A percentile compares a stretch with the other conserved stretches of the same genome.
Evolutionary conservation across 2,113 vertebrate genomes (phyloP).

Genomic region (Tiliqua scincoides): DNA sequence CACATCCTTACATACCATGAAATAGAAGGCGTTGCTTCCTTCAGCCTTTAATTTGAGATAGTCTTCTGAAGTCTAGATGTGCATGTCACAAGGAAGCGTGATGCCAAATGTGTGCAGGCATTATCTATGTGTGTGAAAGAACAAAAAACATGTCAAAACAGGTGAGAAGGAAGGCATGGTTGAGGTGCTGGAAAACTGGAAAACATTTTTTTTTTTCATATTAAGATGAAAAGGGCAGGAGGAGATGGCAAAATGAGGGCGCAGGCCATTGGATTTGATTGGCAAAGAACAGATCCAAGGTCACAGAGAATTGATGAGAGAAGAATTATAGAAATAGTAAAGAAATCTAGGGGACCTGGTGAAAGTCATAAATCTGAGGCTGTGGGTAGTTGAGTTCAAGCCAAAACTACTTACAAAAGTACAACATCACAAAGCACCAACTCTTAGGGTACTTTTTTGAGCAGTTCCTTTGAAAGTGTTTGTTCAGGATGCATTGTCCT

Average conservation of each 20-base stretch:
- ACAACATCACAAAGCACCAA: background rate
- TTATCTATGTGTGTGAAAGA: background rate
- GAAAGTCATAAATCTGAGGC: background rate
- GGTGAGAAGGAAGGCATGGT: background rate
- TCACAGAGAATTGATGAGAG: background rate
- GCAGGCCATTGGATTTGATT: background rate
- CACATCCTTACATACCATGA: background rate
- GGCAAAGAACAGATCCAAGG: background rate
- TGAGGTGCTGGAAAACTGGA: background rate
- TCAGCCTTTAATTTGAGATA: background rate
- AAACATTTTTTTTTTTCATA: conserved; percentile 5
- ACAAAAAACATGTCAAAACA: background rate
- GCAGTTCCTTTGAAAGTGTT: background rate
- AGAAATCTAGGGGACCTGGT: background rate
- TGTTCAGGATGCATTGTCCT: background rate
- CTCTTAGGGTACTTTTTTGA: background rate
- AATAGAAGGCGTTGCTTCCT: background rate
- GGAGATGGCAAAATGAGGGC: background rate
- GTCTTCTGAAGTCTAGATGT: background rate
- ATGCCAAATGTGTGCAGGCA: background rate
- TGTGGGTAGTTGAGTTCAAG: background rate
- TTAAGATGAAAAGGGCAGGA: background rate
- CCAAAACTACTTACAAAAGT: no score
- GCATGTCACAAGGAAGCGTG: background rate
- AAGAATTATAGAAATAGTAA: no score